Evolutionary conservation across 2,113 vertebrate genomes (phyloP).

Genomic region (Phalacrocorax aristotelis): DNA sequence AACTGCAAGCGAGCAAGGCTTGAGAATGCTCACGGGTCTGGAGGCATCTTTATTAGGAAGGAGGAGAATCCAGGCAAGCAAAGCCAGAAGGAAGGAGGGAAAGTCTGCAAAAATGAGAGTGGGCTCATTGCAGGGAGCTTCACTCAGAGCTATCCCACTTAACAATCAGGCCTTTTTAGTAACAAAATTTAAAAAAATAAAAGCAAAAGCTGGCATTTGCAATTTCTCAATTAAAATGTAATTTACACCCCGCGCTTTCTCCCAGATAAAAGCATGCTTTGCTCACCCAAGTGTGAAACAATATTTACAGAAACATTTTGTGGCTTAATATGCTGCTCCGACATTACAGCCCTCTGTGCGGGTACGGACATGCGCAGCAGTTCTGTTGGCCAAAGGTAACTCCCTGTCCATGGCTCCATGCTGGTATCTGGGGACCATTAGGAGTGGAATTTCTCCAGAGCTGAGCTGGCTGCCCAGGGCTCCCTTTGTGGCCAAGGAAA

Average conservation of each 20-base stretch:
- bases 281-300: constrained; percentile 42
- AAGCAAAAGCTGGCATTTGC: background rate
- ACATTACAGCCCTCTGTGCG: background rate
- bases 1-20: background rate
- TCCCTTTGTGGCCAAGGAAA: background rate
- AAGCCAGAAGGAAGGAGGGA: background rate
- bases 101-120: background rate
- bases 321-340: background rate
- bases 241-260: constrained; percentile 42
- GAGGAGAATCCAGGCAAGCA: background rate
- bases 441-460: background rate
- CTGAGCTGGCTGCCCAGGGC: background rate
- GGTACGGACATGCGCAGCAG: accelerated
- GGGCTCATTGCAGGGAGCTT: background rate
- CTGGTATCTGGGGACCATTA: background rate
- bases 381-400: background rate
- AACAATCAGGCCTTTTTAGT: background rate
- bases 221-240: constrained; percentile 51
- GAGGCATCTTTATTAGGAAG: background rate
- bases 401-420: background rate
- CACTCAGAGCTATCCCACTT: background rate
- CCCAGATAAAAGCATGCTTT: constrained; percentile 43
- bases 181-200: background rate
- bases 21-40: accelerated
- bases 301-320: constrained; percentile 55